Percentiles rank a stretch among this genome's conserved stretches.
phyloP scores from a whole-genome alignment of 2,888 invertebrate species.

The Trissolcus japonicus region DNA sequence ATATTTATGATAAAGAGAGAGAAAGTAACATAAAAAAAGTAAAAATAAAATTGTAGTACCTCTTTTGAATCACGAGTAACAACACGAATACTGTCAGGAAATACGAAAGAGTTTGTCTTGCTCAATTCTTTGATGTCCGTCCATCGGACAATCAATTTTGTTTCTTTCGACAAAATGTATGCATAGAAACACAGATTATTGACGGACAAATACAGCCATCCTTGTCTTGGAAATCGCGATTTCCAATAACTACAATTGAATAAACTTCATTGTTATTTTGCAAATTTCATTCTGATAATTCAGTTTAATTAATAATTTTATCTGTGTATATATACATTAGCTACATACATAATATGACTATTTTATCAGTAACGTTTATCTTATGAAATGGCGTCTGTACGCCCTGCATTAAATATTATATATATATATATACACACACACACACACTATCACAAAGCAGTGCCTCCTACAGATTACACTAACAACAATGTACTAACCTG shows the following conservation, averaged over 20 bases:
- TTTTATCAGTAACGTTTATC: neutral
- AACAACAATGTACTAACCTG: conserved; percentile 80
- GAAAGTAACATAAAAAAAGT: neutral
- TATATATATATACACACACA: neutral
- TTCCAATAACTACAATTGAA: conserved; percentile 88
- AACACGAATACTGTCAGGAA: conserved; percentile 91
- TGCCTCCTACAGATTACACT: no score
- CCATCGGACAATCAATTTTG: conserved; percentile 92
- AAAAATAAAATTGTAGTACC: conserved; percentile 68
- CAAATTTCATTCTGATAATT: no score
- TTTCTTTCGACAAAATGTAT: conserved; percentile 93
- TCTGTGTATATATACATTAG: neutral
- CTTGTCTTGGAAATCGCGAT: conserved; percentile 94
- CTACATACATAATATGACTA: neutral
- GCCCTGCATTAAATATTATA: neutral
- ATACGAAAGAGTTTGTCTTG: conserved; percentile 85
- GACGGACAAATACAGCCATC: conserved; percentile 97
- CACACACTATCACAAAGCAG: no score
- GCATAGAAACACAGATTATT: conserved; percentile 98
- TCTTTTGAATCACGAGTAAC: conserved; percentile 87
- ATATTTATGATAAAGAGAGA: no score
- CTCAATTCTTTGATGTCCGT: conserved; percentile 89
- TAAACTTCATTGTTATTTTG: neutral
- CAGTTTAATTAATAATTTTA: neutral
- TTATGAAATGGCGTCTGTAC: neutral